A percentile compares a stretch with the other conserved stretches of the same genome.
Conservation (phyloP, 2,797 vertebrate genomes). For the Rhinogobio ventralis region DNA sequence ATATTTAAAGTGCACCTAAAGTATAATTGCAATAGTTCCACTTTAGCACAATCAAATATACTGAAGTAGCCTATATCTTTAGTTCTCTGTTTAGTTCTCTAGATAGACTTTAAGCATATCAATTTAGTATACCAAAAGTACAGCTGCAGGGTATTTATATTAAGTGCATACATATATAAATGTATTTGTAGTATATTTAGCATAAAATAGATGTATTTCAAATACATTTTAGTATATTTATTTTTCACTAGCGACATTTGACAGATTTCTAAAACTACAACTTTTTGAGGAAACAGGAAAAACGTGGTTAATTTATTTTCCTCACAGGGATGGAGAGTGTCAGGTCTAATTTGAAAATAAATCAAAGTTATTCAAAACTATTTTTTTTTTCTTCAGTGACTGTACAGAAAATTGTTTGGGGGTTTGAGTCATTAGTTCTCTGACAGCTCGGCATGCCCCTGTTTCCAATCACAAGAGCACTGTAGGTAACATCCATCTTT, state of each 20-base stretch:
- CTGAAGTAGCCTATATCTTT: no score
- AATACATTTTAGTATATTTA: no score
- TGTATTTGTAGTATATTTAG: no score
- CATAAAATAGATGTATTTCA: no score
- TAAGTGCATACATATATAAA: no score
- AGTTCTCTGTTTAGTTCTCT: no score
- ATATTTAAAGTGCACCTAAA: no score
- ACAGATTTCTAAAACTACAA: conserved; percentile 1
- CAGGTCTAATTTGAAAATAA: conserved; percentile 34
- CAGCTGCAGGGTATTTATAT: no score
- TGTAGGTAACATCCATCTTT: conserved; percentile 45
- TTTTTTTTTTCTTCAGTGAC: not conserved
- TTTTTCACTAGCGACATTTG: not conserved
- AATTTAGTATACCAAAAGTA: no score
- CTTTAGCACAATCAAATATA: no score
- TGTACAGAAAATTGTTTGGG: conserved; percentile 11
- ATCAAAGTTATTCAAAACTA: conserved; percentile 36
- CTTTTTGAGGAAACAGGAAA: not conserved
- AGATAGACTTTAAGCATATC: no score
- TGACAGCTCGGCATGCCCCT: conserved; percentile 15
- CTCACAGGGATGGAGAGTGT: not conserved
- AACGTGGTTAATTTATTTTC: not conserved
- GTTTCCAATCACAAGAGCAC: conserved; percentile 40
- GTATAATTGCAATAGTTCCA: no score
- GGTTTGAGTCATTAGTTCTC: conserved; percentile 23